phyloP scores from a whole-genome alignment of 1,140 invertebrate genomes.

The Dreissena polymorpha region DNA sequence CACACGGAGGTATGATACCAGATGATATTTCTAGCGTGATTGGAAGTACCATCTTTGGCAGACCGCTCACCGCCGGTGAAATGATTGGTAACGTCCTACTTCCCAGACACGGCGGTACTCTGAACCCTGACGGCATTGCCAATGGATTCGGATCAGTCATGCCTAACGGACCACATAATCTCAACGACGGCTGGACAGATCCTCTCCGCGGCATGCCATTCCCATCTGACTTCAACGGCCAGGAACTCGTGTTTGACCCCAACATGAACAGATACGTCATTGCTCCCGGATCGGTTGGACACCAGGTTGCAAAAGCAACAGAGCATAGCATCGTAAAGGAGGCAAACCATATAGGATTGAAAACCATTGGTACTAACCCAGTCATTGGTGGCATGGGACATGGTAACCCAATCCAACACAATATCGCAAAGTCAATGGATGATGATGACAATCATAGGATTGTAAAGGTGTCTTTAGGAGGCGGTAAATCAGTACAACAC shows the following conservation, averaged over 20 bases:
- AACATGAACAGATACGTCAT: conserved; percentile 1
- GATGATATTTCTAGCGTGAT: too few relatives aligned
- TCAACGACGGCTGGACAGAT: neutral
- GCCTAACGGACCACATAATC: neutral
- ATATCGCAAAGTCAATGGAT: neutral
- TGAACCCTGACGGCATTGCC: neutral
- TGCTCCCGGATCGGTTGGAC: neutral
- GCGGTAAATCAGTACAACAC: too few relatives aligned
- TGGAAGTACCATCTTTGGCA: conserved; percentile 21
- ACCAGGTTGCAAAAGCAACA: neutral
- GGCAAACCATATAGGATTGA: conserved; percentile 21
- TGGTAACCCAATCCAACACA: neutral
- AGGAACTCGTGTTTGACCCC: conserved; percentile 26
- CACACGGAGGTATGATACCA: too few relatives aligned
- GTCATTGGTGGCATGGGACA: neutral
- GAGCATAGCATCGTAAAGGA: conserved; percentile 8
- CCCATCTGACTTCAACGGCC: neutral
- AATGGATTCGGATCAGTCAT: conserved; percentile 18
- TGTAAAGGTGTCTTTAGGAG: too few relatives aligned
- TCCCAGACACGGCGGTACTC: conserved; percentile 17
- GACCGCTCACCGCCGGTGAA: neutral
- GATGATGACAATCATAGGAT: too few relatives aligned
- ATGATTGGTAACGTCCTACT: neutral
- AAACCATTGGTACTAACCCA: neutral
- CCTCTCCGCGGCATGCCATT: conserved; percentile 11